Base-by-base conservation (phyloP, 2,113 vertebrate species). In the Syngnathoides biaculeatus region DNA sequence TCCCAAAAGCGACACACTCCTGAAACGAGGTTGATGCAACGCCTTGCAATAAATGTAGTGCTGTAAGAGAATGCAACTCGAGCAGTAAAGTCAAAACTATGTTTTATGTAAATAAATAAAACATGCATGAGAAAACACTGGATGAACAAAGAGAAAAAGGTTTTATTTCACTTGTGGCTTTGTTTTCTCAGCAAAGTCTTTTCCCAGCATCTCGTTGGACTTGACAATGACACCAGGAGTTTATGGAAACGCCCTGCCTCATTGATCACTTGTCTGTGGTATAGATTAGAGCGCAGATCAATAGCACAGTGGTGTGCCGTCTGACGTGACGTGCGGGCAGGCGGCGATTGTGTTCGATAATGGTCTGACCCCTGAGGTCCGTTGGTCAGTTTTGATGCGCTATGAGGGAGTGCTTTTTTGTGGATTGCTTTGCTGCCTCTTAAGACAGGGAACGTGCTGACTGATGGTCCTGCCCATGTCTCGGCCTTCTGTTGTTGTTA, bases 1-100 rank as follows among this genome's bases (percentile, higher is more conserved):
- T 39, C 39, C 40, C 67, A 64, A 69, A 5, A 14, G 56, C 68
- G 67, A 71, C 79, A 14, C 59, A 53, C 59, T 75, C 65, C 56
- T 65, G 70, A 67, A 55, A 69, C 22, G 58, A 71, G 63, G 57
- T 47, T 87, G 84, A 89, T 77, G 86, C 74, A 88, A 86, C 71
- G 42, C 15, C 59, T 62, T 43, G 84, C 74, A 87, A 87, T 57
- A 75, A 71, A 71, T 57, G 56, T 30, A 20, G 71, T 69, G 79
- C 67, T 74, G 79, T 77, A 79, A 81, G 72, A 78, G 47, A 22
- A 11, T 69, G 72, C 71, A 80, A 84, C 65, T 47, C 52, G 55
- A 59, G 61, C 67, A 14, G 38, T 9, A 0, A 24, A 62, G 60
- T 19, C 39, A 65, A 77, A 72, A 19, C n/a, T 13, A 14, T 47